Percentiles rank a stretch among this genome's conserved stretches.
phyloP scores from a whole-genome alignment of 2,113 vertebrate species.

The Rhabdomys dilectus region DNA sequence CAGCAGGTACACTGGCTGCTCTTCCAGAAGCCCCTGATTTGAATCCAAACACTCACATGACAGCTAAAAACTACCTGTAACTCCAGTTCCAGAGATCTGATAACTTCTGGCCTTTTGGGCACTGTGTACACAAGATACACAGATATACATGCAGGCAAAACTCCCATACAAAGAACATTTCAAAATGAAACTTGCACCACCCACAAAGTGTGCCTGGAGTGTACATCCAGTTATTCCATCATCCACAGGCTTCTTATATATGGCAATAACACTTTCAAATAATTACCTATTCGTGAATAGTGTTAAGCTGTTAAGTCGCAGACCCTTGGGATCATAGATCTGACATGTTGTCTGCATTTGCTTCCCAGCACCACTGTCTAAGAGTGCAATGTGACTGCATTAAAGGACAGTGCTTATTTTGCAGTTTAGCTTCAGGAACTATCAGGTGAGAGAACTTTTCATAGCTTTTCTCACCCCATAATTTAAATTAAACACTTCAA shows the following conservation, averaged over 20 bases:
- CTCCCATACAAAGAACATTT: neutral
- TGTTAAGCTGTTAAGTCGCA: neutral
- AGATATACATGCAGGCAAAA: neutral
- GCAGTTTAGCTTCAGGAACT: constrained; percentile 40
- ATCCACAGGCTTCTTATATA: neutral
- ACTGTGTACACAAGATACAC: neutral
- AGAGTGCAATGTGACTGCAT: neutral
- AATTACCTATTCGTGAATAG: neutral
- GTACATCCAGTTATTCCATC: neutral
- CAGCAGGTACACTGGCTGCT: no score
- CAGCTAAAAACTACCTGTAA: neutral
- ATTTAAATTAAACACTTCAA: constrained; percentile 50
- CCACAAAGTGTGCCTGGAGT: neutral
- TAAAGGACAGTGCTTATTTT: constrained; percentile 2
- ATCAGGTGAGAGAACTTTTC: constrained; percentile 13
- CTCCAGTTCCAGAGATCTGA: neutral
- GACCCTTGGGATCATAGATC: neutral
- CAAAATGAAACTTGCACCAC: neutral
- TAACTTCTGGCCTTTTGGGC: neutral
- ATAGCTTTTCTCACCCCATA: constrained; percentile 34
- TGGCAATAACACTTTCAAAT: neutral
- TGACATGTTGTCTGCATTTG: neutral
- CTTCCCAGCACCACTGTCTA: constrained; percentile 16
- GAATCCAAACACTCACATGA: neutral
- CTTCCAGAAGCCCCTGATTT: neutral